A percentile compares a stretch with the other conserved stretches of the same genome.
Conservation (phyloP, 2,797 vertebrate genomes). For the Etheostoma nigrum region DNA sequence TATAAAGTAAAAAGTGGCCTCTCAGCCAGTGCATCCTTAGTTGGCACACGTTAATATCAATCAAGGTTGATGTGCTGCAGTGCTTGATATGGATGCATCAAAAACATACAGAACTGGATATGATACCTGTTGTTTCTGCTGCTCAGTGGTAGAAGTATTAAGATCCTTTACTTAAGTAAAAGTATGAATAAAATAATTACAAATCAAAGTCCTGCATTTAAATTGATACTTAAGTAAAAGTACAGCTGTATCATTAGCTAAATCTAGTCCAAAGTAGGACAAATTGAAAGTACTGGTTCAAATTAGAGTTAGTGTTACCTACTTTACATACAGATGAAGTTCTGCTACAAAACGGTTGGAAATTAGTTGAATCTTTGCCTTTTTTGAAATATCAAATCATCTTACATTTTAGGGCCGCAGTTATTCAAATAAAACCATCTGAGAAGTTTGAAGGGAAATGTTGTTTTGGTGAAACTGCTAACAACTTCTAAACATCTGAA, state of each 20-base stretch:
- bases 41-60: conserved; percentile 38
- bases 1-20: conserved; percentile 43
- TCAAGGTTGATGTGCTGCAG: conserved; percentile 27
- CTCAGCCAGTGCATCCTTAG: conserved; percentile 50
- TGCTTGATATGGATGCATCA: conserved; percentile 15
- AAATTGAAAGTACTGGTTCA: neutral
- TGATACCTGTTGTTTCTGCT: conserved; percentile 7
- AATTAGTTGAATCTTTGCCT: neutral
- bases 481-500: neutral
- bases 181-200: neutral
- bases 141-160: neutral
- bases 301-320: too few relatives aligned
- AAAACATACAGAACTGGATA: conserved; percentile 5
- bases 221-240: neutral
- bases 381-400: neutral
- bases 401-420: neutral
- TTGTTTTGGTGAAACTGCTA: neutral
- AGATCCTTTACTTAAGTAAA: neutral
- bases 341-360: too few relatives aligned
- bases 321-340: too few relatives aligned
- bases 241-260: neutral
- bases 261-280: too few relatives aligned
- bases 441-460: neutral
- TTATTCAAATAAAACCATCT: neutral
- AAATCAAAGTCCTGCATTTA: neutral